Evolutionary conservation across 2,888 invertebrate species (phyloP).

Genomic region (Caenorhabditis sp.): DNA sequence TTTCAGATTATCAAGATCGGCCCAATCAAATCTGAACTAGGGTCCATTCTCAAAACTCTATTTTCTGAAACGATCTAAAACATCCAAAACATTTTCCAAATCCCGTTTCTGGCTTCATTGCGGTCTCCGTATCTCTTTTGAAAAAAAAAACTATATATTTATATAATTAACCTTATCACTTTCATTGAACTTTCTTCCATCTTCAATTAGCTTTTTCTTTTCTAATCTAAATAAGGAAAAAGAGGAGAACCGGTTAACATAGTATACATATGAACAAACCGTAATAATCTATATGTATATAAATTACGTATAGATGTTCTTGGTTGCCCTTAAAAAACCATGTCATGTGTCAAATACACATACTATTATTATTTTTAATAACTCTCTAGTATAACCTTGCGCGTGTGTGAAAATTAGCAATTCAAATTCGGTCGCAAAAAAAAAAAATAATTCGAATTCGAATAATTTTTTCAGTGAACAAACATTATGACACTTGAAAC

Average conservation of each 20-base stretch:
- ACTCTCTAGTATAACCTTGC: background rate
- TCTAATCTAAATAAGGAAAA: background rate
- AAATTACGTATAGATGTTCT: background rate
- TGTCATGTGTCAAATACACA: background rate
- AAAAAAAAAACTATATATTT: background rate
- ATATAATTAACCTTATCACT: background rate
- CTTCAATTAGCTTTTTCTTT: background rate
- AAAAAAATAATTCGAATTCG: background rate
- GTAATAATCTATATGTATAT: background rate
- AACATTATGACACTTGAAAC: slow-evolving; percentile 1
- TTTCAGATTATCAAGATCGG: no score
- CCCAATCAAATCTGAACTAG: no score
- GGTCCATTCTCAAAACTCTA: no score
- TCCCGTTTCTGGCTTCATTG: no score
- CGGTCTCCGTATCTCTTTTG: no score
- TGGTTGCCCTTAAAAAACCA: background rate
- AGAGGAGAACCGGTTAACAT: background rate
- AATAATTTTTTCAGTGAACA: slow-evolving; percentile 1
- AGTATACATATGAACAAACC: background rate
- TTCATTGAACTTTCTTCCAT: slow-evolving; percentile 3
- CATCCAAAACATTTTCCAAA: no score
- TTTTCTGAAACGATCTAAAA: no score
- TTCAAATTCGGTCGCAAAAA: background rate
- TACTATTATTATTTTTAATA: background rate
- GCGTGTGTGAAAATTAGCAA: background rate